Percentiles rank a stretch among this genome's conserved stretches.
These are phyloP conservation scores for Tortricodes alternella DNA, from an alignment of 2,888 invertebrate genomes.

Conservation along the genomic window DNA sequence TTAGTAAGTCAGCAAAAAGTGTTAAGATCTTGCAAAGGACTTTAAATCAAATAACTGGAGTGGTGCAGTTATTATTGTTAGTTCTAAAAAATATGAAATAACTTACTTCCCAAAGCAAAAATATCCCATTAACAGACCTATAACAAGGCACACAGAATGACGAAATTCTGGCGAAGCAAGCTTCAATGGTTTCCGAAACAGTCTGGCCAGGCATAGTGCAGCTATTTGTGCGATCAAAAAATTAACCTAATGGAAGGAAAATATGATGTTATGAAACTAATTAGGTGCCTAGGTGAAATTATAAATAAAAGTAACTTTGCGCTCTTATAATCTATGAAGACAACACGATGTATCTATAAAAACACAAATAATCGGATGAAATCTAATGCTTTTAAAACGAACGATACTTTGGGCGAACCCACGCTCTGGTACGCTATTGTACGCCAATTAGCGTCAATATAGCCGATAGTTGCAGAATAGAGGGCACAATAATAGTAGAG, in stretches of 20 bases:
- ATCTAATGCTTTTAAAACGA: background rate
- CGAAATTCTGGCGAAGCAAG: conserved; percentile 87
- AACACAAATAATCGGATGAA: background rate
- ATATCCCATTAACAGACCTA: conserved; percentile 91
- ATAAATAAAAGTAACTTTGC: conserved; percentile 30
- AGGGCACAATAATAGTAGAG: conserved; percentile 2
- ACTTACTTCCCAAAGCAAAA: conserved; percentile 94
- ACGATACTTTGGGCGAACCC: background rate
- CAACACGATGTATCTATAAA: background rate
- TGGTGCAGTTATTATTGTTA: conserved; percentile 8
- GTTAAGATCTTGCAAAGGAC: background rate
- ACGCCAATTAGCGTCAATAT: conserved; percentile 21
- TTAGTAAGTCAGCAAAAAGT: background rate
- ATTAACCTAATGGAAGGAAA: conserved; percentile 87
- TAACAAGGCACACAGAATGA: conserved; percentile 89
- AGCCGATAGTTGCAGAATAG: conserved; percentile 1
- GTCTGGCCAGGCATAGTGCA: conserved; percentile 90
- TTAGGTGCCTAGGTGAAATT: conserved; percentile 44
- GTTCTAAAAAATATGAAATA: conserved; percentile 34
- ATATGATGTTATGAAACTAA: conserved; percentile 50
- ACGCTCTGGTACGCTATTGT: conserved; percentile 16
- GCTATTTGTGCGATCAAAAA: conserved; percentile 92
- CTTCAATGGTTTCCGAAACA: conserved; percentile 89
- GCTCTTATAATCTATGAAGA: conserved; percentile 1
- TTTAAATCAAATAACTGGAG: conserved; percentile 7